Percentiles rank a stretch among this genome's conserved stretches.
Evolutionary conservation across 2,797 vertebrate genomes (phyloP).

Genomic region (Cyclopterus lumpus): DNA sequence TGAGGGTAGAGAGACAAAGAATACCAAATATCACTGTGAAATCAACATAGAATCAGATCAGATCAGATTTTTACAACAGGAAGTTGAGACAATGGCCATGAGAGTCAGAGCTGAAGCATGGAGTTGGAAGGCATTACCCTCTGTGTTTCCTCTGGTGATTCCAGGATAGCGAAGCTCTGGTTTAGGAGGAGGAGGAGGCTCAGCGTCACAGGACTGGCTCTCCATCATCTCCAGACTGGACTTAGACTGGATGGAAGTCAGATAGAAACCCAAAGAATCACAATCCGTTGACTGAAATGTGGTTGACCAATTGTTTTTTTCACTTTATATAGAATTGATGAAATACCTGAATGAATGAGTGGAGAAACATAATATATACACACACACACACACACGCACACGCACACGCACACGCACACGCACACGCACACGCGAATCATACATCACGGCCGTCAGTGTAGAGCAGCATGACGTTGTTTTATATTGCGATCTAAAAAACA

Average conservation of each 20-base stretch:
- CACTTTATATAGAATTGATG: not conserved
- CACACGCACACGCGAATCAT: no score
- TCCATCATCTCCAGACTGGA: conserved; percentile 97
- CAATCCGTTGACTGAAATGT: not conserved
- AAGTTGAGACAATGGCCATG: not conserved
- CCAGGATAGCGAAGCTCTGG: conserved; percentile 91
- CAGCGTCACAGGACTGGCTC: conserved; percentile 96
- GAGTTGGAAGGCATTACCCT: conserved; percentile 67
- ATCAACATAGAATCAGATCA: not conserved
- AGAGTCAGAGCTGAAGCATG: not conserved
- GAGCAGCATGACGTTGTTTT: not conserved
- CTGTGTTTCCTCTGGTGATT: conserved; percentile 77
- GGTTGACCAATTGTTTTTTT: not conserved
- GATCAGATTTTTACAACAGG: not conserved
- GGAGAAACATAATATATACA: not conserved
- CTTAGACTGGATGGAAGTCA: conserved; percentile 85
- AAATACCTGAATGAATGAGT: not conserved
- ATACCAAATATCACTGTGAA: not conserved
- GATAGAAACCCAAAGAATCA: not conserved
- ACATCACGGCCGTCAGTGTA: no score
- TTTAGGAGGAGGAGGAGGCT: conserved; percentile 95
- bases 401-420: not conserved
- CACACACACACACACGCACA: no score
- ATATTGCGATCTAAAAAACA: not conserved
- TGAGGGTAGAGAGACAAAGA: conserved; percentile 6